These are phyloP conservation scores for Schizopygopsis malacanthus DNA, from an alignment of 2,797 vertebrate genomes.

Conservation along the genomic window DNA sequence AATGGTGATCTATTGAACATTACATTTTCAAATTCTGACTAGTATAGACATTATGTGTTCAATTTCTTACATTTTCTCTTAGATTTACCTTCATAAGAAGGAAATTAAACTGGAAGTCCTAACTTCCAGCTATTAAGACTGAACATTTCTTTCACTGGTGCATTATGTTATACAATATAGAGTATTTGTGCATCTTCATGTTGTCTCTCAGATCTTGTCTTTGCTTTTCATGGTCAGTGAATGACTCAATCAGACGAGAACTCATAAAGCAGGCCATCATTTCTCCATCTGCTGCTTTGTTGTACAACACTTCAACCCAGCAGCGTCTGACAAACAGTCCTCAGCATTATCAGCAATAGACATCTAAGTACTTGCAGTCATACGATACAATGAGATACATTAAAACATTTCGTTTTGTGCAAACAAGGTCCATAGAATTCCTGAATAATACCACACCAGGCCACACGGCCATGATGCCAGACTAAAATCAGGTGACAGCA, in stretches of 20 bases:
- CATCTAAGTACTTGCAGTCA: slow-evolving; percentile 27
- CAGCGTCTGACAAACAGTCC: slow-evolving; percentile 24
- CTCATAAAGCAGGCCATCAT: slow-evolving; percentile 27
- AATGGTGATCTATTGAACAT: too few relatives aligned
- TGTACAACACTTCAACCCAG: slow-evolving; percentile 44
- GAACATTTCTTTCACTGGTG: not conserved
- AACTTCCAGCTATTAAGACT: not conserved
- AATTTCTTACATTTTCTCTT: too few relatives aligned
- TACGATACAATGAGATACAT: not conserved
- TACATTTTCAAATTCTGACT: too few relatives aligned
- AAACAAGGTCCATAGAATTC: not conserved
- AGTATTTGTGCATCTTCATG: slow-evolving; percentile 20
- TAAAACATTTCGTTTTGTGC: not conserved
- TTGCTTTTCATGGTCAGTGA: slow-evolving; percentile 39
- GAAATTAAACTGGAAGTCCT: too few relatives aligned
- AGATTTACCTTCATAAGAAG: too few relatives aligned
- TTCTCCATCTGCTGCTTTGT: slow-evolving; percentile 51
- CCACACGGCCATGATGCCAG: not conserved
- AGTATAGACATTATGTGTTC: too few relatives aligned
- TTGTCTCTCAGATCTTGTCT: slow-evolving; percentile 32
- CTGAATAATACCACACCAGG: not conserved
- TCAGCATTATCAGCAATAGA: slow-evolving; percentile 23
- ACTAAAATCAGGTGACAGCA: not conserved
- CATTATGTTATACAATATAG: slow-evolving; percentile 18
- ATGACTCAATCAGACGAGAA: slow-evolving; percentile 43